Conservation (phyloP, 2,113 vertebrate species). For the Vireo altiloquus region DNA sequence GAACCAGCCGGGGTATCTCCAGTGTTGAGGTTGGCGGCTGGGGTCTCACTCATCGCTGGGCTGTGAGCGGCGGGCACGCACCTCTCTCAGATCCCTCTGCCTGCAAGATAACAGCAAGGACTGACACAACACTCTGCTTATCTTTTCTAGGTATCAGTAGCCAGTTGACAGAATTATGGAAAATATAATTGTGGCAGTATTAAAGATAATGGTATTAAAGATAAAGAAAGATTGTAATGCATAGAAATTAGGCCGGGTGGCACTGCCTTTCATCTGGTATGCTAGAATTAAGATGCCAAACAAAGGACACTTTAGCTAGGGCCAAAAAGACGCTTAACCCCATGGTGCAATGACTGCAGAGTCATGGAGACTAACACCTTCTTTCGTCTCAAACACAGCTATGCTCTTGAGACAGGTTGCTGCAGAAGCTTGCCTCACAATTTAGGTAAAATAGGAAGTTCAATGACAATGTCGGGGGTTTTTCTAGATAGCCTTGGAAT, state of each 20-base stretch:
- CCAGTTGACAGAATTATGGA: background rate
- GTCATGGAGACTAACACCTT: background rate
- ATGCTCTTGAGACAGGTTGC: background rate
- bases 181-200: background rate
- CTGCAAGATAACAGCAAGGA: conserved; percentile 41
- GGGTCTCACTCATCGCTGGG: conserved; percentile 65
- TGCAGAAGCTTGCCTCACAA: background rate
- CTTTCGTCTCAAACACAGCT: background rate
- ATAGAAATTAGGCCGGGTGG: background rate
- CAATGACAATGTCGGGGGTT: background rate
- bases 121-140: background rate
- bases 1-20: conserved; percentile 72
- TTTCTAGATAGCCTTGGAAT: background rate
- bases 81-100: background rate
- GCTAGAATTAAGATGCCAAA: background rate
- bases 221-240: background rate
- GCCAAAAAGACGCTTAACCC: background rate
- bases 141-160: background rate
- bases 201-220: background rate
- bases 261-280: background rate
- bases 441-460: background rate
- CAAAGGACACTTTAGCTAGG: background rate
- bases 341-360: background rate
- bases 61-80: background rate
- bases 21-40: conserved; percentile 4